These are phyloP conservation scores for Morus bassanus DNA, from an alignment of 2,797 vertebrate genomes.

Conservation along the genomic window DNA sequence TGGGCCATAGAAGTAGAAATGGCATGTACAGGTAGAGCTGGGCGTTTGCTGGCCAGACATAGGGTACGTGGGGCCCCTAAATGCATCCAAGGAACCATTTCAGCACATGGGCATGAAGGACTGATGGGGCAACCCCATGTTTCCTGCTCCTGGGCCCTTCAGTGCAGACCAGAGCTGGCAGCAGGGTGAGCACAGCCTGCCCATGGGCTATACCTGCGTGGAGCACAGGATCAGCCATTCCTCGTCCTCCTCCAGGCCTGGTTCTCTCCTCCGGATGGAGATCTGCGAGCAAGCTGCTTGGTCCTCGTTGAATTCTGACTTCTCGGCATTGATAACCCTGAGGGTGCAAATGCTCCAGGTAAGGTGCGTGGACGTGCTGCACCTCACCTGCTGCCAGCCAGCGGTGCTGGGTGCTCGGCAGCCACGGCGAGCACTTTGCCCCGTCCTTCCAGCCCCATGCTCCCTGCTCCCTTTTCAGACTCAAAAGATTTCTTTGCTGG, in stretches of 20 bases:
- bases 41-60: accelerated
- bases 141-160: neutral
- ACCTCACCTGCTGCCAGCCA: neutral
- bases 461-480: neutral
- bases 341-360: neutral
- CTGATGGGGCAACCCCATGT: accelerated
- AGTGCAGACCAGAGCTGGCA: neutral
- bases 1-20: neutral
- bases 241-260: constrained; percentile 62
- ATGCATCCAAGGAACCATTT: neutral
- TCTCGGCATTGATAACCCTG: constrained; percentile 79
- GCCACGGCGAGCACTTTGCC: neutral
- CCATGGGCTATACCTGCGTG: constrained; percentile 49
- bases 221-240: constrained; percentile 76
- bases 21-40: neutral
- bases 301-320: constrained; percentile 79
- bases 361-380: accelerated
- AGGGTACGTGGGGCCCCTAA: accelerated
- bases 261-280: constrained; percentile 61
- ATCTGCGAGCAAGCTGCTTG: constrained; percentile 77
- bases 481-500: neutral
- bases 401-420: neutral
- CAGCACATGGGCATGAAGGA: accelerated
- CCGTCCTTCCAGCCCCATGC: neutral
- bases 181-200: neutral